Base-by-base conservation (phyloP, 2,888 invertebrate genomes). In the Nasonovia ribisnigri region DNA sequence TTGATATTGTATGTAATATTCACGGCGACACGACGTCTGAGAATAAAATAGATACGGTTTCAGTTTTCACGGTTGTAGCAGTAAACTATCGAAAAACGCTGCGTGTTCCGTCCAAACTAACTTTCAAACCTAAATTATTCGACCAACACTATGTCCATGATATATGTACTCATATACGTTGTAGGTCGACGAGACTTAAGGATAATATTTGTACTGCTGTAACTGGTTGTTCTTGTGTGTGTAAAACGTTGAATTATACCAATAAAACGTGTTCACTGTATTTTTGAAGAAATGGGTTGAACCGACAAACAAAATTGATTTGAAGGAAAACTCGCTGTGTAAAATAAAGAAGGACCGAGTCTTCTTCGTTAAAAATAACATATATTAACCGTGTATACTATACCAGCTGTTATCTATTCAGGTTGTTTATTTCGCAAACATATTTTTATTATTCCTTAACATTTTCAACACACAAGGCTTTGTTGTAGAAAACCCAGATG, bases 1-100 rank as follows among this genome's bases (percentile, higher is more conserved):
- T 87, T 87, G 87, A 87, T 87, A 87, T 36, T 42, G 48, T n/a
- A n/a, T 67, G 67, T n/a, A 67, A 67, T 67, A 67, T 67, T 67
- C 13, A 67, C n/a, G 67, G n/a, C 36, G 36, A 87, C 48, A n/a
- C 46, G n/a, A 48, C 16, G 48, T 87, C 51, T 51, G 51, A 36
- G 20, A 87, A n/a, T 87, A 51, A 51, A 87, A 87, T 87, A 48
- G 48, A 51, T 51, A n/a, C 5, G 16, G n/a, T 4, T 67, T 67
- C 20, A 48, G 48, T 87, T 87, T 87, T 51, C 48, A 87, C 16
- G 48, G 8, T 48, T 48, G n/a, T 51, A 24, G 51, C 87, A 0
- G 51, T 20, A n/a, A 3, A 48, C 5, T 48, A 10, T 48, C n/a
- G n/a, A 48, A 87, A 48, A 87, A 87, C 24, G 24, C 0, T 8